Percentiles rank a stretch among this genome's conserved stretches.
Conservation (phyloP, 2,797 vertebrate genomes). For the Acipenser ruthenus region DNA sequence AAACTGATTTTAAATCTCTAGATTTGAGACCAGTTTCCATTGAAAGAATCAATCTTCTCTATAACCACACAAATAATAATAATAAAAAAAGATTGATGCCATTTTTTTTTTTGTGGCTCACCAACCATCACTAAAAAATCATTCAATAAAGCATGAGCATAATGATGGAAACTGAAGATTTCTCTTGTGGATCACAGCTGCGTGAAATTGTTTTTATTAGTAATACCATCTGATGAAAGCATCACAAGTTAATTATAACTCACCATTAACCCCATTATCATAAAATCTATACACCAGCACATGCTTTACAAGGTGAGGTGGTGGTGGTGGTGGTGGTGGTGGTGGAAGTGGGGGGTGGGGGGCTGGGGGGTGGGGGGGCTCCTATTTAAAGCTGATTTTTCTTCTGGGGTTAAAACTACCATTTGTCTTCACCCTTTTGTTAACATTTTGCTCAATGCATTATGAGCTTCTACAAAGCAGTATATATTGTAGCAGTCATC, state of each 20-base stretch:
- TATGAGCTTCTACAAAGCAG: no score
- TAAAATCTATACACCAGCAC: conserved; percentile 1
- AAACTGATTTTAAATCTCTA: background rate
- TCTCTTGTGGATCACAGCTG: conserved; percentile 8
- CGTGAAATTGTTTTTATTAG: conserved; percentile 15
- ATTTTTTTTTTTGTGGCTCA: background rate
- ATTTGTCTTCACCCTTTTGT: background rate
- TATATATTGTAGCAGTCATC: no score
- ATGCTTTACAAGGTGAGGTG: background rate
- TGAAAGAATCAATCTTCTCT: background rate
- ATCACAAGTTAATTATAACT: conserved; percentile 4
- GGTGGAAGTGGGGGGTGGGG: background rate
- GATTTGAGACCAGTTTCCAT: background rate
- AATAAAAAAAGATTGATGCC: conserved; percentile 3
- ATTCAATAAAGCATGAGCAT: background rate
- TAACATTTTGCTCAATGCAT: background rate
- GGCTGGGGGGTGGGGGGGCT: background rate
- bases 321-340: background rate
- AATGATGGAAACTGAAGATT: conserved; percentile 2
- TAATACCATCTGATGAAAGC: conserved; percentile 10
- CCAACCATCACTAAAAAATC: background rate
- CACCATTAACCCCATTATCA: conserved; percentile 8
- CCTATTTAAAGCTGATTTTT: background rate
- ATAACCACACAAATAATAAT: background rate
- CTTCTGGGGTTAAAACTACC: background rate